Conservation (phyloP, 2,888 invertebrate species). For the Siphonodentalium dalli region DNA sequence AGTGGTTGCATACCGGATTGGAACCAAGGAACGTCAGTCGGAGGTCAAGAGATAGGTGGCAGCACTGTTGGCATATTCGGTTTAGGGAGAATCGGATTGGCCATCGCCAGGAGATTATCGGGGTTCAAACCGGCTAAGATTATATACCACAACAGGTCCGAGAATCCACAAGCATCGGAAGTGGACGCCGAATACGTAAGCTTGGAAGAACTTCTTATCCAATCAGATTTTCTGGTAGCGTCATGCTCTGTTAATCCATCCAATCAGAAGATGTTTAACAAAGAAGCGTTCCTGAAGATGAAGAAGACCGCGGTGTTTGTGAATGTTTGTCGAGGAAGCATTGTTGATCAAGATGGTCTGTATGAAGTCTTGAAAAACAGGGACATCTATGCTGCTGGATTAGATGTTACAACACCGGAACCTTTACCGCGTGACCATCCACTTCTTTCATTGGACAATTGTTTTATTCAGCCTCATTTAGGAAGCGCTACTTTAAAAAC, state of each 20-base stretch:
- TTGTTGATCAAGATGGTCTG: conserved; percentile 78
- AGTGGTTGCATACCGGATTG: no score
- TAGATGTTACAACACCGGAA: conserved; percentile 91
- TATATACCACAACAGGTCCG: conserved; percentile 77
- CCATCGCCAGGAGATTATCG: conserved; percentile 78
- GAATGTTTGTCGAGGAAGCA: conserved; percentile 77
- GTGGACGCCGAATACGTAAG: conserved; percentile 75
- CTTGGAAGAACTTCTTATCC: conserved; percentile 75
- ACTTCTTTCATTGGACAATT: conserved; percentile 79
- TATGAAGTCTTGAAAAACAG: conserved; percentile 76
- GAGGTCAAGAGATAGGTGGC: conserved; percentile 80
- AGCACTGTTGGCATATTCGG: conserved; percentile 73
- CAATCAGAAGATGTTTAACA: conserved; percentile 77
- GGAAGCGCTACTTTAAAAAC: conserved; percentile 83
- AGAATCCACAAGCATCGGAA: conserved; percentile 67
- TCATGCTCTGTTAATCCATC: conserved; percentile 80
- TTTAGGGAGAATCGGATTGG: conserved; percentile 68
- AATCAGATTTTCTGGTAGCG: conserved; percentile 87
- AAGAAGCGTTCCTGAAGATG: conserved; percentile 81
- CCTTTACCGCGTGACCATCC: conserved; percentile 82
- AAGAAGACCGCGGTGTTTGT: conserved; percentile 84
- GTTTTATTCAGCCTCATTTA: conserved; percentile 84
- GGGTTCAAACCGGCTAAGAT: conserved; percentile 78
- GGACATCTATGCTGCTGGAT: conserved; percentile 81
- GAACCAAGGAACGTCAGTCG: conserved; percentile 82